These are phyloP conservation scores for Geotrupes spiniger DNA, from an alignment of 2,888 invertebrate species.

Conservation along the genomic window DNA sequence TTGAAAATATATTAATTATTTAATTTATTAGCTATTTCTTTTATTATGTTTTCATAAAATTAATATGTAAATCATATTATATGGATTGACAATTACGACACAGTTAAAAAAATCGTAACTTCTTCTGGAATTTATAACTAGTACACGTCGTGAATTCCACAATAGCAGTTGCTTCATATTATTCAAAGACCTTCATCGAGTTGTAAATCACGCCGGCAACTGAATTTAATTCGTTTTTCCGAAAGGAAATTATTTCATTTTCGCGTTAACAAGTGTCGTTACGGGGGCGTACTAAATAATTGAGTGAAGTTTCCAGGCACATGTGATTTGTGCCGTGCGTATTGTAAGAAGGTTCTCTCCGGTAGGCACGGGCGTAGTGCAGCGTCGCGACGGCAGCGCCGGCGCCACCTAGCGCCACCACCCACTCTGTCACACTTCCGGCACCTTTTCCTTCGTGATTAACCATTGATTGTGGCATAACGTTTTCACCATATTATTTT, in stretches of 20 bases:
- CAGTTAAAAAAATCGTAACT: too few species aligned
- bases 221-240: too few species aligned
- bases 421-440: conserved; percentile 37
- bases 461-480: conserved; percentile 32
- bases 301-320: background rate
- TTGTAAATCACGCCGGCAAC: too few species aligned
- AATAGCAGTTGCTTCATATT: too few species aligned
- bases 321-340: conserved; percentile 3
- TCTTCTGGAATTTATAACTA: too few species aligned
- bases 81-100: too few species aligned
- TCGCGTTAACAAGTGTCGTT: conserved; percentile 5
- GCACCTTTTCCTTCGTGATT: conserved; percentile 40
- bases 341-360: conserved; percentile 2
- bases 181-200: too few species aligned
- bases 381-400: conserved; percentile 45
- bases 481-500: background rate
- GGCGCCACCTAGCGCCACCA: conserved; percentile 47
- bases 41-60: too few species aligned
- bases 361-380: conserved; percentile 38
- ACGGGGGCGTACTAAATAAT: conserved; percentile 1
- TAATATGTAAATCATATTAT: too few species aligned
- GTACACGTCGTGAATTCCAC: too few species aligned
- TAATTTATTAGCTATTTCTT: too few species aligned
- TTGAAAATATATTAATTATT: too few species aligned
- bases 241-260: background rate